Evolutionary conservation across 2,797 vertebrate genomes (phyloP).

Genomic region (Coilia nasus): DNA sequence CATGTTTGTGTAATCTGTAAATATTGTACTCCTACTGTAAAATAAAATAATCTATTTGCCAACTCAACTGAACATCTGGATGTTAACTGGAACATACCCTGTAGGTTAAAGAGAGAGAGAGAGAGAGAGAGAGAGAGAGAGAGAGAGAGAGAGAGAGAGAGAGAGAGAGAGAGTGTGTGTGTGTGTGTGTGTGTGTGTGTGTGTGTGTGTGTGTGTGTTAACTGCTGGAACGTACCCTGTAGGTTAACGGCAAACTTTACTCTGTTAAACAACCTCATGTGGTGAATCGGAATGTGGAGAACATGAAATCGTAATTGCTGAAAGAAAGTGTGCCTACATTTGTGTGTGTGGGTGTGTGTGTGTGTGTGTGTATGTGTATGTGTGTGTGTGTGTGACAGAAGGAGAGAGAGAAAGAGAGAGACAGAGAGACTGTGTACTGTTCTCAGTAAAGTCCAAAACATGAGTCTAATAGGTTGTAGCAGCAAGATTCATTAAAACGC

Average conservation of each 20-base stretch:
- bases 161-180: too few relatives aligned
- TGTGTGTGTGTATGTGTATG: neutral
- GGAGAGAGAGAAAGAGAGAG: neutral
- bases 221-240: neutral
- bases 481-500: constrained; percentile 23
- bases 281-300: neutral
- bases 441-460: constrained; percentile 1
- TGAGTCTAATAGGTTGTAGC: constrained; percentile 23
- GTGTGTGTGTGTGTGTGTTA: too few relatives aligned
- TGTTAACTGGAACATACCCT: neutral
- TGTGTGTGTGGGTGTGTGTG: neutral
- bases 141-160: too few relatives aligned
- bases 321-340: neutral
- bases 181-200: too few relatives aligned
- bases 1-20: neutral
- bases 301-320: neutral
- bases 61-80: neutral
- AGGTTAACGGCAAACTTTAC: neutral
- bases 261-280: constrained; percentile 22
- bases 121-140: too few relatives aligned
- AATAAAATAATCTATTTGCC: constrained; percentile 9
- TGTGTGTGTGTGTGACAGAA: neutral
- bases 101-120: too few relatives aligned
- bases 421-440: neutral
- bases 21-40: constrained; percentile 5